Conservation (phyloP, 2,113 vertebrate genomes). For the Megaceryle maxima region DNA sequence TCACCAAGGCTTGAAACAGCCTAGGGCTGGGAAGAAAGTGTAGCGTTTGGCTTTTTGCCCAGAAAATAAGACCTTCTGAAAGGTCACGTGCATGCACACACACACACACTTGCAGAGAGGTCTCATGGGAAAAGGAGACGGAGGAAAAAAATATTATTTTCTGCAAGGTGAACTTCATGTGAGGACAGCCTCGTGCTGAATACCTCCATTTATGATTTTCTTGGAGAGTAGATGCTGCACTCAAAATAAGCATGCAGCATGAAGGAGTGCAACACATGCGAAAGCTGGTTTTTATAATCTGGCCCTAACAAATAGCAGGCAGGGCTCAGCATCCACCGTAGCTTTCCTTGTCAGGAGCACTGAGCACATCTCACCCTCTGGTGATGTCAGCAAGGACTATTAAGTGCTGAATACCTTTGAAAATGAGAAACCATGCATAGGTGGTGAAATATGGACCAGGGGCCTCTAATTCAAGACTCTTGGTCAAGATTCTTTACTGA, state of each 20-base stretch:
- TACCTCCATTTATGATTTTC: background rate
- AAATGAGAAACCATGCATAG: background rate
- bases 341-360: background rate
- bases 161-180: constrained; percentile 53
- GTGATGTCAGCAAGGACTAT: background rate
- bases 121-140: constrained; percentile 7
- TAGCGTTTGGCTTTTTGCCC: constrained; percentile 72
- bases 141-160: background rate
- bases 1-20: background rate
- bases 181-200: constrained; percentile 18
- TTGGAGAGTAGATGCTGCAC: background rate
- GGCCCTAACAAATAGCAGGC: background rate
- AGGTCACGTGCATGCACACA: background rate
- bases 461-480: background rate
- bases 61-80: constrained; percentile 68
- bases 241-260: background rate
- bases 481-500: background rate
- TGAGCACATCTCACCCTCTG: accelerated
- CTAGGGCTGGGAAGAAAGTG: constrained; percentile 31
- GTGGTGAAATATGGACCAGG: accelerated
- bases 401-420: background rate
- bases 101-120: background rate
- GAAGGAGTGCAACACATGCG: background rate
- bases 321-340: background rate
- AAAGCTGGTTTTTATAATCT: background rate